These are phyloP conservation scores for Andrena dorsata DNA, from an alignment of 2,888 invertebrate species.

Conservation along the genomic window DNA sequence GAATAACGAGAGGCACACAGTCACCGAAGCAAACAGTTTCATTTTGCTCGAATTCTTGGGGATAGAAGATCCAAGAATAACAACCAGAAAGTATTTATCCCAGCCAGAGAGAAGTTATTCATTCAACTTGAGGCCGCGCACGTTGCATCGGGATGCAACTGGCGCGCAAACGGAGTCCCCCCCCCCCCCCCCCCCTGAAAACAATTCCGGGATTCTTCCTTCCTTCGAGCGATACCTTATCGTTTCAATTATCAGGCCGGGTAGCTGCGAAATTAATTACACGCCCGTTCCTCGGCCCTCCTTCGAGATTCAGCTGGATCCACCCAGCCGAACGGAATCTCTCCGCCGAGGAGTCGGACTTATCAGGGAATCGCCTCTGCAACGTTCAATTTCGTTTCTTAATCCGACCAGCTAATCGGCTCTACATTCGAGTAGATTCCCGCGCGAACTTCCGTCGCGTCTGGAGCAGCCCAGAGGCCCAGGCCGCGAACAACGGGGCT, in stretches of 20 bases:
- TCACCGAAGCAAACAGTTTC: no score
- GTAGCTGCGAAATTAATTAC: slow-evolving; percentile 57
- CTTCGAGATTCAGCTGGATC: background rate
- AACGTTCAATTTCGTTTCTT: slow-evolving; percentile 74
- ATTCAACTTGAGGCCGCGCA: slow-evolving; percentile 20
- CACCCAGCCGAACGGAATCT: slow-evolving; percentile 13
- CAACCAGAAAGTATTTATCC: background rate
- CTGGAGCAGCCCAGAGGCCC: slow-evolving; percentile 13
- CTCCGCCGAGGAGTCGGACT: slow-evolving; percentile 1
- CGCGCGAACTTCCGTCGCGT: slow-evolving; percentile 43
- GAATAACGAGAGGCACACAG: no score
- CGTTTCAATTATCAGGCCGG: slow-evolving; percentile 57
- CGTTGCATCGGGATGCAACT: slow-evolving; percentile 4
- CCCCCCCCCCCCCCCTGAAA: slow-evolving; percentile 3
- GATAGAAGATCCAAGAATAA: no score
- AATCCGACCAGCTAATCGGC: slow-evolving; percentile 75
- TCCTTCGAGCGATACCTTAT: slow-evolving; percentile 26
- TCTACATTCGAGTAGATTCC: slow-evolving; percentile 56
- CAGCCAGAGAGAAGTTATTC: background rate
- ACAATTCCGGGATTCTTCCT: slow-evolving; percentile 40
- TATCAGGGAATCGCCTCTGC: slow-evolving; percentile 40
- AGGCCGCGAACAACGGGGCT: slow-evolving; percentile 10
- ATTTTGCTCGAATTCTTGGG: no score
- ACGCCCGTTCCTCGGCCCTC: slow-evolving; percentile 17
- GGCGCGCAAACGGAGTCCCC: background rate